Conservation (phyloP, 2,113 vertebrate species). For the Orthochromis malagaraziensis region DNA sequence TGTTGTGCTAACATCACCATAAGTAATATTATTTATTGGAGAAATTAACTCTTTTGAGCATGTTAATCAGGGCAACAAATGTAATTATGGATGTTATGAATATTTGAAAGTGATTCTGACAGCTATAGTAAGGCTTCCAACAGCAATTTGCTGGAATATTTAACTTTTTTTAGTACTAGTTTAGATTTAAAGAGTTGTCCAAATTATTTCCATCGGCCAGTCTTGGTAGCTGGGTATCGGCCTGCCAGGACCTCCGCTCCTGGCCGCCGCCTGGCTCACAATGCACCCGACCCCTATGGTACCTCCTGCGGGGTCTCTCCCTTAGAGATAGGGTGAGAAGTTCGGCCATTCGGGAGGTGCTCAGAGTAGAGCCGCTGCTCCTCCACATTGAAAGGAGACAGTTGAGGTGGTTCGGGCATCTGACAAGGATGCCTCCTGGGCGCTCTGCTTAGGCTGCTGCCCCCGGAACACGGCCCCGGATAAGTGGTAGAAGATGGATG, state of each 20-base stretch:
- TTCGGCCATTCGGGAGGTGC: fast-evolving
- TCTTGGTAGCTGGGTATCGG: not conserved
- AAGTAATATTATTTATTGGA: slow-evolving; percentile 31
- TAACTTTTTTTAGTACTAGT: not conserved
- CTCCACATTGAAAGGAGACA: not conserved
- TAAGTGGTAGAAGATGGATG: fast-evolving
- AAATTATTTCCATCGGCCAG: not conserved
- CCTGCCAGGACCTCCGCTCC: fast-evolving
- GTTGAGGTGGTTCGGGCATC: not conserved
- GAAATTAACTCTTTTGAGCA: not conserved
- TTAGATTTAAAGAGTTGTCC: not conserved
- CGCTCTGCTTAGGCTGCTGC: not conserved
- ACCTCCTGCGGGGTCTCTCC: not conserved
- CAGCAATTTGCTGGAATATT: not conserved
- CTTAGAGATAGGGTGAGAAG: not conserved
- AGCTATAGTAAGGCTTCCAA: not conserved
- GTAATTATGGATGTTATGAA: not conserved
- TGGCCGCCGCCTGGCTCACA: not conserved
- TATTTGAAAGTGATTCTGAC: not conserved
- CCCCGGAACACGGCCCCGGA: fast-evolving
- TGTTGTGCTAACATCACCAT: not conserved
- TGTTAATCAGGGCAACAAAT: not conserved
- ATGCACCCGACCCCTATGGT: not conserved
- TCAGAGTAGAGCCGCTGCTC: not conserved
- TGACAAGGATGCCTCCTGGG: not conserved